Conservation (phyloP, 1,140 invertebrate genomes). For the Diachasma alloeum region DNA sequence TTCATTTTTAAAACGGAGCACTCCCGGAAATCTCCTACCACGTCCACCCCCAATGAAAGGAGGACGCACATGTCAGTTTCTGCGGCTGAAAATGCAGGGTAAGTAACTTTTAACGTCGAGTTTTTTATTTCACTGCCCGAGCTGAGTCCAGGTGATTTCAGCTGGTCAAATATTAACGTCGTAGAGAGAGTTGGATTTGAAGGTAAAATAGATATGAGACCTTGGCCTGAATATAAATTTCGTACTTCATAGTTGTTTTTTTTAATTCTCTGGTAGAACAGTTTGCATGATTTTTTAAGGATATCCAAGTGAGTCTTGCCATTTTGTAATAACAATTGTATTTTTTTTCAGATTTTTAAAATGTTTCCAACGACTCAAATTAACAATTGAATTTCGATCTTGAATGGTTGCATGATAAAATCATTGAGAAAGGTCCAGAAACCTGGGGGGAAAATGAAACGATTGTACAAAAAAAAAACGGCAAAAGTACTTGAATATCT, state of each 20-base stretch:
- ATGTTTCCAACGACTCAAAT: too few species aligned
- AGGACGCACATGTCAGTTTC: slow-evolving; percentile 71
- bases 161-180: background rate
- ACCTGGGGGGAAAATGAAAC: too few species aligned
- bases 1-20: slow-evolving; percentile 56
- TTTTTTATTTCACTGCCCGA: background rate
- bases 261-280: background rate
- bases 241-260: background rate
- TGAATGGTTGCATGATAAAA: too few species aligned
- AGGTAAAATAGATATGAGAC: slow-evolving; percentile 25
- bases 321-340: too few species aligned
- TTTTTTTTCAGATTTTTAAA: too few species aligned
- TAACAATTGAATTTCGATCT: background rate
- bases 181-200: background rate
- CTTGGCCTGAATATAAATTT: slow-evolving; percentile 43
- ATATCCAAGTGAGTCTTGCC: too few species aligned
- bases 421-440: too few species aligned
- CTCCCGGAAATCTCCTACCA: slow-evolving; percentile 51
- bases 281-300: too few species aligned
- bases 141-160: background rate
- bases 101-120: slow-evolving; percentile 41
- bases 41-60: slow-evolving; percentile 60
- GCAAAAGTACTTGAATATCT: too few species aligned
- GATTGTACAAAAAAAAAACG: too few species aligned
- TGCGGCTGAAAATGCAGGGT: slow-evolving; percentile 73